phyloP scores from a whole-genome alignment of 2,797 vertebrate genomes.

The Sebastes paucispinis region DNA sequence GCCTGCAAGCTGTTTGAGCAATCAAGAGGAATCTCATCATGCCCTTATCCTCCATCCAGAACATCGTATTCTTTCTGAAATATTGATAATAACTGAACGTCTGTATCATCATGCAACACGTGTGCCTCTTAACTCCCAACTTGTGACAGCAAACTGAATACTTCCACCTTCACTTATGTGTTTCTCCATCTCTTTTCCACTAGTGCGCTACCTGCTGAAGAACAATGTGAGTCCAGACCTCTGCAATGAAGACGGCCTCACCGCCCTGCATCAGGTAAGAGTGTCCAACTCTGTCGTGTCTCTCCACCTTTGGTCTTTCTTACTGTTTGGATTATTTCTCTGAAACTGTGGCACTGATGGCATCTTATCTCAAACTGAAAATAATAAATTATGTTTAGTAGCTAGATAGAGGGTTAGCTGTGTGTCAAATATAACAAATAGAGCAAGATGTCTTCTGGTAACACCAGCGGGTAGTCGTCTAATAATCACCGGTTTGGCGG shows the following conservation, averaged over 20 bases:
- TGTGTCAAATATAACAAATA: neutral
- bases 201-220: slow-evolving; percentile 95
- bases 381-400: neutral
- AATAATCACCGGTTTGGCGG: neutral
- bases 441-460: too few species aligned
- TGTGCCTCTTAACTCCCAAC: neutral
- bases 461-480: too few species aligned
- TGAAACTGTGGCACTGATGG: neutral
- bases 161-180: neutral
- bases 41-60: slow-evolving; percentile 5
- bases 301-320: neutral
- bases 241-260: slow-evolving; percentile 97
- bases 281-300: neutral
- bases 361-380: neutral
- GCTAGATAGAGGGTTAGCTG: neutral
- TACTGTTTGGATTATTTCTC: neutral
- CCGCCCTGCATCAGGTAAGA: slow-evolving; percentile 96
- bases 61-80: neutral
- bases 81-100: neutral
- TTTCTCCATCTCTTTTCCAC: slow-evolving; percentile 22
- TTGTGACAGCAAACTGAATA: neutral
- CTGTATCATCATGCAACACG: neutral
- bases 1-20: neutral
- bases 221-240: slow-evolving; percentile 94
- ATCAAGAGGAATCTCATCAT: slow-evolving; percentile 1